Percentiles rank a stretch among this genome's conserved stretches.
phyloP scores from a whole-genome alignment of 2,797 vertebrate species.

The Brotula barbata region DNA sequence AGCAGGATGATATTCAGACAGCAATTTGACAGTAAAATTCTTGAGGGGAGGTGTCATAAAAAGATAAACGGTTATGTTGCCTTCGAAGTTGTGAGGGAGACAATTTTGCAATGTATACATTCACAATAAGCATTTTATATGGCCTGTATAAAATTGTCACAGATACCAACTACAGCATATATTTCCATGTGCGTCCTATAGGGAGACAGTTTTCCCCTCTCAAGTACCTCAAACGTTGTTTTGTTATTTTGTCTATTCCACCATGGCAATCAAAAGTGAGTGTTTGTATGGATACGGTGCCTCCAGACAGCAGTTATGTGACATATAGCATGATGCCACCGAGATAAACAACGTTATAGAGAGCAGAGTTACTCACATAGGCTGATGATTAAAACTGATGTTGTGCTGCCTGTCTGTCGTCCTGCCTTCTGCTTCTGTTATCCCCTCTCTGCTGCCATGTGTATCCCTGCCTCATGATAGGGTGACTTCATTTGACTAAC shows the following conservation, averaged over 20 bases:
- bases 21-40: slow-evolving; percentile 48
- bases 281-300: neutral
- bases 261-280: neutral
- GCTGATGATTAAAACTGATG: slow-evolving; percentile 16
- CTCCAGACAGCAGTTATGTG: neutral
- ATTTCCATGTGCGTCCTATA: too few species aligned
- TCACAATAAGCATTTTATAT: neutral
- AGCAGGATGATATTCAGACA: slow-evolving; percentile 25
- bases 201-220: too few species aligned
- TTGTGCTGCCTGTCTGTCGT: slow-evolving; percentile 14
- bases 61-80: slow-evolving; percentile 14
- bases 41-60: slow-evolving; percentile 21
- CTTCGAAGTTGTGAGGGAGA: slow-evolving; percentile 1
- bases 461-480: slow-evolving; percentile 62
- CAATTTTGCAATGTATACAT: slow-evolving; percentile 4
- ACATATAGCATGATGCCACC: neutral
- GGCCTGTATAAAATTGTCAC: slow-evolving; percentile 5
- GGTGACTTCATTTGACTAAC: slow-evolving; percentile 75
- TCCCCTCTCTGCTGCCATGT: slow-evolving; percentile 32
- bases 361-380: slow-evolving; percentile 53
- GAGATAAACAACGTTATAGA: neutral
- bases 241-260: neutral
- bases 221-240: neutral
- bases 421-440: slow-evolving; percentile 28
- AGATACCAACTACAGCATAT: slow-evolving; percentile 7